Conservation (phyloP, 2,113 vertebrate genomes). For the Ursus arctos region DNA sequence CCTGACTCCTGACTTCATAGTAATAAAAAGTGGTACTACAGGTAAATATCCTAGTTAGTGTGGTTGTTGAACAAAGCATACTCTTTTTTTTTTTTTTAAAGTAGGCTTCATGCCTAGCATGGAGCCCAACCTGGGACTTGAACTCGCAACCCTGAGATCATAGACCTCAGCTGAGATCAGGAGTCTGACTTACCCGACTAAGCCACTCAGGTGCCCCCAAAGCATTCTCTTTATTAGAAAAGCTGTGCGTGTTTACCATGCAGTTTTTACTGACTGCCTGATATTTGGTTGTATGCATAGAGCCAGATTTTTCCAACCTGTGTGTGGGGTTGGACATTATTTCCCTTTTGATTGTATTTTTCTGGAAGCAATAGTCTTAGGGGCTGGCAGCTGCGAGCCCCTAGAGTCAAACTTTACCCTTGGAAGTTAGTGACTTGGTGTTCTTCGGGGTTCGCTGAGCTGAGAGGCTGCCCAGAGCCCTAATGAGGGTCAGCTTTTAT, state of each 20-base stretch:
- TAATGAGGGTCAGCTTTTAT: not conserved
- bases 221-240: not conserved
- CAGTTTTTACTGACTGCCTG: not conserved
- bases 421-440: not conserved
- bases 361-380: not conserved
- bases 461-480: not conserved
- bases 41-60: not conserved
- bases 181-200: not conserved
- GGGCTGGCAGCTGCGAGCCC: not conserved
- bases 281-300: accelerated
- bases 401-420: not conserved
- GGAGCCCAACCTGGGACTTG: not conserved
- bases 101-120: not conserved
- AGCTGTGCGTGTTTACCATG: not conserved
- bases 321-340: not conserved
- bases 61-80: not conserved
- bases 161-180: not conserved
- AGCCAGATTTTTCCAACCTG: not conserved
- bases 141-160: not conserved
- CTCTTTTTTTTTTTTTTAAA: not conserved
- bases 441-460: not conserved
- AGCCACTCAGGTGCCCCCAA: not conserved
- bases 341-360: not conserved
- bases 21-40: not conserved
- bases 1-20: not conserved